Percentiles rank a stretch among this genome's conserved stretches.
These are phyloP conservation scores for Gallinago nigripennis DNA, from an alignment of 2,797 vertebrate species.

Conservation along the genomic window DNA sequence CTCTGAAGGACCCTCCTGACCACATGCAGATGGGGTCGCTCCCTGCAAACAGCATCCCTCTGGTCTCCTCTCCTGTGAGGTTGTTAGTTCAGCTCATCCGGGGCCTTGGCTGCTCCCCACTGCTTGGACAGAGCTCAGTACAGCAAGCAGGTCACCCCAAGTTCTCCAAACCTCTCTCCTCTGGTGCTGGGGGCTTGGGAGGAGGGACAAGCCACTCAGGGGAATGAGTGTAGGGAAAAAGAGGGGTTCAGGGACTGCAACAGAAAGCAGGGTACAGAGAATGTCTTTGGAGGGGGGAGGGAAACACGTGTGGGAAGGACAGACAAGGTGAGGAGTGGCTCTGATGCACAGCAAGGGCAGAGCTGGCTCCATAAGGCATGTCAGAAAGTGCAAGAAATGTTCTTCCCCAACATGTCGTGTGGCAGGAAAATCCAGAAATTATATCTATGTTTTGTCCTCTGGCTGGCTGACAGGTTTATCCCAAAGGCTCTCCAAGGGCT, in stretches of 20 bases:
- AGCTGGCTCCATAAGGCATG: background rate
- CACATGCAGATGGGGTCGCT: rapidly evolving
- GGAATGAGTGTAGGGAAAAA: background rate
- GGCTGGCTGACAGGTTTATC: background rate
- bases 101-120: background rate
- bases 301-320: background rate
- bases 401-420: background rate
- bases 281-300: background rate
- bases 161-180: background rate
- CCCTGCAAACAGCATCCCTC: background rate
- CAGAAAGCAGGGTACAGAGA: background rate
- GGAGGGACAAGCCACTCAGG: background rate
- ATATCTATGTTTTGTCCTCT: background rate
- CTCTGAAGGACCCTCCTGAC: background rate
- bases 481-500: background rate
- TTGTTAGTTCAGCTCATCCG: background rate
- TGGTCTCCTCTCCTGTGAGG: rapidly evolving
- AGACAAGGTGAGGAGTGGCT: background rate
- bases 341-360: background rate
- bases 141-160: background rate
- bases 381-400: background rate
- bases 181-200: background rate
- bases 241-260: rapidly evolving
- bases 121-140: background rate
- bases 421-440: background rate